A percentile compares a stretch with the other conserved stretches of the same genome.
Conservation (phyloP, 2,888 invertebrate species). For the Phymatocera aterrima region DNA sequence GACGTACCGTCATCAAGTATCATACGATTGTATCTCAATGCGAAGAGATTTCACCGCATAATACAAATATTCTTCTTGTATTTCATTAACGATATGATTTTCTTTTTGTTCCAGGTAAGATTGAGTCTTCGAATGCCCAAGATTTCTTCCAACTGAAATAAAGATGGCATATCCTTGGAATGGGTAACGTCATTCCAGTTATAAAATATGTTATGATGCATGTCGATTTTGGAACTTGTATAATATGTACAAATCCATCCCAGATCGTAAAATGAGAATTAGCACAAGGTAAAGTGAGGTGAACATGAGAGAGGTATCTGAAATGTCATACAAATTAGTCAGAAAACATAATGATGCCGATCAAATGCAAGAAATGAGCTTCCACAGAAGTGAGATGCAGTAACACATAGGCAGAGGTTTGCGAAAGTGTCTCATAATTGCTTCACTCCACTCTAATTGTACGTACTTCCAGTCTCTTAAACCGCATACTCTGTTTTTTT, state of each 20-base stretch:
- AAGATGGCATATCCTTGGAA: neutral
- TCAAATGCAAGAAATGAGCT: neutral
- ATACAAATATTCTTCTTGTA: neutral
- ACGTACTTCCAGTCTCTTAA: neutral
- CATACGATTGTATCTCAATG: neutral
- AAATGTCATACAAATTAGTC: no score
- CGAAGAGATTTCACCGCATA: neutral
- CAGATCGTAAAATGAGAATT: neutral
- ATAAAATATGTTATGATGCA: neutral
- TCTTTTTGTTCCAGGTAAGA: conserved; percentile 28
- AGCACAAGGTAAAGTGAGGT: neutral
- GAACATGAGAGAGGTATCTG: neutral
- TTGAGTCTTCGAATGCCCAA: neutral
- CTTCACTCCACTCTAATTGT: neutral
- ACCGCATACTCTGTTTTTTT: neutral
- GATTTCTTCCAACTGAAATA: neutral
- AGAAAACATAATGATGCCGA: no score
- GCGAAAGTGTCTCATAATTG: neutral
- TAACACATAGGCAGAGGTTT: neutral
- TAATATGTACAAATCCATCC: neutral
- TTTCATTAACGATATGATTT: neutral
- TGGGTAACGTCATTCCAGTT: conserved; percentile 5
- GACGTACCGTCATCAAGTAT: neutral
- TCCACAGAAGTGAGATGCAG: neutral
- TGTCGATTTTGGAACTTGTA: neutral